These are phyloP conservation scores for Limanda limanda DNA, from an alignment of 2,113 vertebrate genomes.

Conservation along the genomic window DNA sequence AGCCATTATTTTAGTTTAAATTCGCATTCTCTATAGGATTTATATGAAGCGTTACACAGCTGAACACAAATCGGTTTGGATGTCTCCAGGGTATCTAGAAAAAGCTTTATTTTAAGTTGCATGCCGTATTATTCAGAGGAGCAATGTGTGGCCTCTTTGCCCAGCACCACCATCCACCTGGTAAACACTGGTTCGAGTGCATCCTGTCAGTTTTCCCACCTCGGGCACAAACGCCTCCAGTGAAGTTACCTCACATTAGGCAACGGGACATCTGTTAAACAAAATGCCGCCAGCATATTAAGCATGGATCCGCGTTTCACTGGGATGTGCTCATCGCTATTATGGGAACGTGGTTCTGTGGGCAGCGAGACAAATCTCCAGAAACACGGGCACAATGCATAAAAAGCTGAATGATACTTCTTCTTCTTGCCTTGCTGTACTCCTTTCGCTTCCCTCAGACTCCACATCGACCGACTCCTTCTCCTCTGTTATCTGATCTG, in stretches of 20 bases:
- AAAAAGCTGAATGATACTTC: neutral
- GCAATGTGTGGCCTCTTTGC: slow-evolving; percentile 50
- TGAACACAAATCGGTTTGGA: neutral
- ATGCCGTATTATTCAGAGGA: neutral
- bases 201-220: slow-evolving; percentile 51
- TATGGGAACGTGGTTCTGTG: slow-evolving; percentile 21
- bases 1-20: too few species aligned
- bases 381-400: slow-evolving; percentile 7
- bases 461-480: neutral
- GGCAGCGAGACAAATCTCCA: slow-evolving; percentile 29
- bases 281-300: slow-evolving; percentile 51
- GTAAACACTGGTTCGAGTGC: slow-evolving; percentile 47
- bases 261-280: slow-evolving; percentile 66
- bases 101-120: slow-evolving; percentile 19
- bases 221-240: slow-evolving; percentile 58
- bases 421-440: neutral
- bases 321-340: slow-evolving; percentile 14
- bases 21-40: neutral
- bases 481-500: slow-evolving; percentile 15
- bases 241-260: slow-evolving; percentile 54
- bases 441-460: too few species aligned
- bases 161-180: slow-evolving; percentile 47
- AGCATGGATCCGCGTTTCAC: slow-evolving; percentile 38
- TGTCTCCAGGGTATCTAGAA: neutral
- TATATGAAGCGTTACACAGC: neutral